Percentiles rank a stretch among this genome's conserved stretches.
phyloP scores from a whole-genome alignment of 1,140 invertebrate genomes.

The Solenopsis invicta region DNA sequence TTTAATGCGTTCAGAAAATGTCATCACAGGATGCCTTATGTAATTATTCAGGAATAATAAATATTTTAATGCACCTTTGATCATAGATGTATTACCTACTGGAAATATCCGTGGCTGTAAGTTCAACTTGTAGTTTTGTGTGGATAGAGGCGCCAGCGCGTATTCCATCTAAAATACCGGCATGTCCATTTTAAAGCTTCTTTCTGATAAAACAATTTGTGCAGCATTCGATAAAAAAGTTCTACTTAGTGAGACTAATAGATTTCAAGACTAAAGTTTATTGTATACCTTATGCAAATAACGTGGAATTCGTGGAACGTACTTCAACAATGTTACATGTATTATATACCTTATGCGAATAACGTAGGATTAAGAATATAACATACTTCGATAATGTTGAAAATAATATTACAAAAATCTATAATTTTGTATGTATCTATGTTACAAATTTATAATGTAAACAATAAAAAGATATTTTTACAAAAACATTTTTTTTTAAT shows the following conservation, averaged over 20 bases:
- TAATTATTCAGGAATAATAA: no score
- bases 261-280: not conserved
- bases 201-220: not conserved
- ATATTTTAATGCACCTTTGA: no score
- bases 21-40: no score
- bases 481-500: not conserved
- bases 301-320: not conserved
- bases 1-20: no score
- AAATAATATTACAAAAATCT: not conserved
- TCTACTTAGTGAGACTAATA: not conserved
- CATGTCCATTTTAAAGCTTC: no score
- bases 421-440: not conserved
- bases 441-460: not conserved
- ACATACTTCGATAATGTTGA: not conserved
- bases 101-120: no score
- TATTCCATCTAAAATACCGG: no score
- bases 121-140: no score
- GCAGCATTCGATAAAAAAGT: not conserved
- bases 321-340: not conserved
- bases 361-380: not conserved
- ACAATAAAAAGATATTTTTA: not conserved
- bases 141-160: no score
- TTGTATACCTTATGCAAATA: not conserved
- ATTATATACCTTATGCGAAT: not conserved
- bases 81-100: no score